Conservation (phyloP, 2,888 invertebrate genomes). For the Listrodromus nycthemerus region DNA sequence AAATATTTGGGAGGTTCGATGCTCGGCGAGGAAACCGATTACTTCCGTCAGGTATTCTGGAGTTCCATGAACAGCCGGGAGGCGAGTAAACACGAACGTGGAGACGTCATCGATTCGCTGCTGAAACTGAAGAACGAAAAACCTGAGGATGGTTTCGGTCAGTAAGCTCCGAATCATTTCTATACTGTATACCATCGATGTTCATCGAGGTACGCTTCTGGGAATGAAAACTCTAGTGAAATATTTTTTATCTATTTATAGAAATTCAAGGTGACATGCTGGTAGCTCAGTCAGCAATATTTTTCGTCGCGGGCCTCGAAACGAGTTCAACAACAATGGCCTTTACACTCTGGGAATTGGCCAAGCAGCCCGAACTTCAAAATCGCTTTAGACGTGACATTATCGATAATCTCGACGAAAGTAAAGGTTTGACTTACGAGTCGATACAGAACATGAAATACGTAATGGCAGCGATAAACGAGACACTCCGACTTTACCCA, state of each 20-base stretch:
- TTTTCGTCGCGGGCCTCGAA: slow-evolving; percentile 78
- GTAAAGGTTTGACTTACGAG: slow-evolving; percentile 75
- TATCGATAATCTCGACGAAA: slow-evolving; percentile 60
- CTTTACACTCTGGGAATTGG: slow-evolving; percentile 75
- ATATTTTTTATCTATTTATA: slow-evolving; percentile 39
- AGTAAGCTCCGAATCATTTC: slow-evolving; percentile 48
- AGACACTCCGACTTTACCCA: slow-evolving; percentile 78
- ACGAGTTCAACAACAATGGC: slow-evolving; percentile 74
- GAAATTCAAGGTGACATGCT: slow-evolving; percentile 76
- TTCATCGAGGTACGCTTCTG: too few relatives aligned
- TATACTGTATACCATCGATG: too few relatives aligned
- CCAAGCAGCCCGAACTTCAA: slow-evolving; percentile 76
- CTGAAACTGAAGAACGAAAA: slow-evolving; percentile 75
- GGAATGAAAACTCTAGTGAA: too few relatives aligned
- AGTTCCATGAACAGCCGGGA: slow-evolving; percentile 76
- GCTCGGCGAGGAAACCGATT: slow-evolving; percentile 69
- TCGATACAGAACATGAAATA: slow-evolving; percentile 76
- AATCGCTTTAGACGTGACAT: slow-evolving; percentile 73
- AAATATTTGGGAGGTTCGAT: slow-evolving; percentile 56
- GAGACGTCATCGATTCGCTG: slow-evolving; percentile 77
- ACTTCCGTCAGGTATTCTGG: slow-evolving; percentile 78
- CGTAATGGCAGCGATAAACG: slow-evolving; percentile 76
- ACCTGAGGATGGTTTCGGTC: slow-evolving; percentile 71
- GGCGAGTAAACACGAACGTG: slow-evolving; percentile 72
- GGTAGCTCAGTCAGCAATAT: slow-evolving; percentile 76